Percentiles rank a stretch among this genome's conserved stretches.
These are phyloP conservation scores for Chinchilla lanigera DNA, from an alignment of 2,113 vertebrate species.

Conservation along the genomic window DNA sequence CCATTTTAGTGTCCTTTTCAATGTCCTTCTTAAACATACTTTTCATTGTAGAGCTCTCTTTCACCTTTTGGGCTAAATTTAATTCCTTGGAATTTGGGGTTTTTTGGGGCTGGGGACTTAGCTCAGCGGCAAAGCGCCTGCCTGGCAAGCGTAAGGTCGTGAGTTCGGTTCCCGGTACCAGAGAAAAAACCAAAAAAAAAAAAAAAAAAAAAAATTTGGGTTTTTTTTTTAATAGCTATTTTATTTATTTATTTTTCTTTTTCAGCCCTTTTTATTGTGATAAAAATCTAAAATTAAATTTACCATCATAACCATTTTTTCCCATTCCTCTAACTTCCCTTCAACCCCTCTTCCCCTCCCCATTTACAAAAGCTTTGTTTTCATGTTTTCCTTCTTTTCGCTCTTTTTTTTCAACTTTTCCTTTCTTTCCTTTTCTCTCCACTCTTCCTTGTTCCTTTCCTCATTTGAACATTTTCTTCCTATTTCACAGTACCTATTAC, in stretches of 20 bases:
- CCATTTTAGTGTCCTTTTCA: not conserved
- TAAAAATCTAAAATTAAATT: no score
- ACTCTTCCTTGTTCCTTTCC: not conserved
- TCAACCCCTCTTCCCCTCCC: no score
- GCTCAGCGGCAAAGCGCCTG: no score
- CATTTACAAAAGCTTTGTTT: not conserved
- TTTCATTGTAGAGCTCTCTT: not conserved
- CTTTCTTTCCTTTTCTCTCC: not conserved
- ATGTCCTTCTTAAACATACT: not conserved
- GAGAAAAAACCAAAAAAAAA: no score
- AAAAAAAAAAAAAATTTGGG: no score
- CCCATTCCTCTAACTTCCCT: not conserved
- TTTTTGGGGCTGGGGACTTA: no score
- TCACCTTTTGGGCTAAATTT: not conserved
- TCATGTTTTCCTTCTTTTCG: no score
- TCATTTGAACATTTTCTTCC: not conserved
- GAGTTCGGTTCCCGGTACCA: no score
- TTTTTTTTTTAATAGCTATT: not conserved
- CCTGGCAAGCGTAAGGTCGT: no score
- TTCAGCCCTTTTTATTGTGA: no score
- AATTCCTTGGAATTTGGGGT: not conserved
- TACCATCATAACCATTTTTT: no score
- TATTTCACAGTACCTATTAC: no score
- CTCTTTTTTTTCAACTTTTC: not conserved
- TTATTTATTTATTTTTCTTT: not conserved